Evolutionary conservation across 23 tunicate species (phyloP).

Genomic region (Aplidium turbinatum): DNA sequence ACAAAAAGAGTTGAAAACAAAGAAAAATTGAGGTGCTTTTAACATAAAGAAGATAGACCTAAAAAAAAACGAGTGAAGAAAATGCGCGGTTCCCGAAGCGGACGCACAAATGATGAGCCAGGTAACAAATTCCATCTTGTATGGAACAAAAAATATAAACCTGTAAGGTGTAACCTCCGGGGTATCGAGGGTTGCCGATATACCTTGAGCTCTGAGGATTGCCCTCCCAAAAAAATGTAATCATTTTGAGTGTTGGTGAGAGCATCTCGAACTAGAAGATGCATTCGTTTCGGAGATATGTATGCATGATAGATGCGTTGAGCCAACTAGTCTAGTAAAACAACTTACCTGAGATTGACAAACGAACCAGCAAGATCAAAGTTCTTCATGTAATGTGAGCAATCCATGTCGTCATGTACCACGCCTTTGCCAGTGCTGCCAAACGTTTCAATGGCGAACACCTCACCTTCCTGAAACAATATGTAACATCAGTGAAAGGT

Average conservation of each 20-base stretch:
- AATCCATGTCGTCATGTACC: conserved; percentile 99
- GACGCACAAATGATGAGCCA: too few species aligned
- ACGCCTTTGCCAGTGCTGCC: conserved; percentile 96
- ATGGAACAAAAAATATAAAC: too few species aligned
- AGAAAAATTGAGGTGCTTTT: too few species aligned
- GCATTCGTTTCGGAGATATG: not conserved
- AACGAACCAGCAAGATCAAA: conserved; percentile 69
- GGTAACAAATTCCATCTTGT: too few species aligned
- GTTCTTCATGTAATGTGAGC: conserved; percentile 98
- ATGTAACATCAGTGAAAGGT: too few species aligned
- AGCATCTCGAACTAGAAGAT: not conserved
- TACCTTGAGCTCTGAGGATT: too few species aligned
- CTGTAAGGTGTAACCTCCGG: too few species aligned
- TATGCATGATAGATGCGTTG: not conserved
- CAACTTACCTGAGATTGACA: conserved; percentile 62
- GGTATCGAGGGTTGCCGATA: too few species aligned
- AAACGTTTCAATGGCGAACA: conserved; percentile 98
- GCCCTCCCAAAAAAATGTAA: too few species aligned
- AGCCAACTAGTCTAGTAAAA: not conserved
- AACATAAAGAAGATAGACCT: too few species aligned
- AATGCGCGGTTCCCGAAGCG: too few species aligned
- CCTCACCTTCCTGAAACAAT: conserved; percentile 91
- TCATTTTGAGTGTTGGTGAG: not conserved
- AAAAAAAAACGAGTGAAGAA: too few species aligned
- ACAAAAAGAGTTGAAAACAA: not conserved